A percentile compares a stretch with the other conserved stretches of the same genome.
Conservation (phyloP, 2,888 invertebrate species). For the Acanthosepion esculentum region DNA sequence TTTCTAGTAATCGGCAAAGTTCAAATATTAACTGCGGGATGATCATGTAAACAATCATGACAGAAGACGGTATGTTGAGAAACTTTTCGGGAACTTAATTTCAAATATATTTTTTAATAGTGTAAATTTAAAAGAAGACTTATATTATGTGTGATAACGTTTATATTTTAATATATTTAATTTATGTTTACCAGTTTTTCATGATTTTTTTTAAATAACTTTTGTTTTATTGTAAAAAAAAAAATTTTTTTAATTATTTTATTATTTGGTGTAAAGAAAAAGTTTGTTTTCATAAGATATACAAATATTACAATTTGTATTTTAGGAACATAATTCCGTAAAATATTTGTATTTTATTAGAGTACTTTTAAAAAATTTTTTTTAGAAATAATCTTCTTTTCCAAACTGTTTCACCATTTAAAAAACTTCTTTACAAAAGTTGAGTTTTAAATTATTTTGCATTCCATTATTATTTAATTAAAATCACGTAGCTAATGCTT, state of each 20-base stretch:
- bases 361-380: too few relatives aligned
- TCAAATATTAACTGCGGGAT: constrained; percentile 50
- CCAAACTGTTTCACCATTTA: too few relatives aligned
- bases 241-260: not conserved
- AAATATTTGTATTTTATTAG: too few relatives aligned
- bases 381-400: too few relatives aligned
- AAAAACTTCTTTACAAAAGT: too few relatives aligned
- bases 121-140: not conserved
- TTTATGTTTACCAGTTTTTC: not conserved
- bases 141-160: not conserved
- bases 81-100: not conserved
- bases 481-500: too few relatives aligned
- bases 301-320: too few relatives aligned
- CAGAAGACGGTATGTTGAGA: constrained; percentile 56
- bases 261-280: not conserved
- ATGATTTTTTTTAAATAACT: not conserved
- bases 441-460: too few relatives aligned
- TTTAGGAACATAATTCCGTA: too few relatives aligned
- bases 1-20: not conserved
- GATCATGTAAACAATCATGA: constrained; percentile 59
- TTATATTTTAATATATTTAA: not conserved
- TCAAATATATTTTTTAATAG: constrained; percentile 40
- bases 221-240: not conserved
- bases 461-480: too few relatives aligned
- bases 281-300: not conserved